Conservation (phyloP, 2,888 invertebrate genomes). For the Cremastinae sp. region DNA sequence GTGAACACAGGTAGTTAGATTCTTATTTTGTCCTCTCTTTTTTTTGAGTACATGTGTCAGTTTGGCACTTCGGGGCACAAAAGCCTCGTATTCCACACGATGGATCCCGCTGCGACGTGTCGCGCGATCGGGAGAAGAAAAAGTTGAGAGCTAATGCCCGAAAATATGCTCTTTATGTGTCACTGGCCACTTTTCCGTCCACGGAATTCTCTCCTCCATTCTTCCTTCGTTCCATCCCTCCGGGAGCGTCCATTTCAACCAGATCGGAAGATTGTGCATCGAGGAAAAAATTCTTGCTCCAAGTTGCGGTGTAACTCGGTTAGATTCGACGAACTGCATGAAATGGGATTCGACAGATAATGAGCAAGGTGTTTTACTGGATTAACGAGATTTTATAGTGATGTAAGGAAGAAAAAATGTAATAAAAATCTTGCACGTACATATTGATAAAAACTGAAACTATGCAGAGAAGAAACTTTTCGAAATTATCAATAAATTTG, state of each 20-base stretch:
- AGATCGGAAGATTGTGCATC: conserved; percentile 57
- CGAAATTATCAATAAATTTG: too few species aligned
- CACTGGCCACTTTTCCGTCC: conserved; percentile 75
- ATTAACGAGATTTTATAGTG: conserved; percentile 22
- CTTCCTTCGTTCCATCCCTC: conserved; percentile 1
- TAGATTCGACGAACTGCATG: conserved; percentile 31
- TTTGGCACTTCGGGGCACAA: conserved; percentile 32
- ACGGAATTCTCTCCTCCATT: conserved; percentile 18
- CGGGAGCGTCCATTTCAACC: not conserved
- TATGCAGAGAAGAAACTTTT: too few species aligned
- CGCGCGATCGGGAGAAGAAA: conserved; percentile 44
- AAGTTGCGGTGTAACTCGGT: conserved; percentile 28
- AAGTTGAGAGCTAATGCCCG: conserved; percentile 71
- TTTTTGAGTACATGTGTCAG: not conserved
- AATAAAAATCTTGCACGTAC: too few species aligned
- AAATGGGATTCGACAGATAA: not conserved
- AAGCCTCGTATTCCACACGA: conserved; percentile 37
- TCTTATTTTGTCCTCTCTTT: conserved; percentile 20
- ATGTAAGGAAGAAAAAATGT: not conserved
- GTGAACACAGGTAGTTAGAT: conserved; percentile 60
- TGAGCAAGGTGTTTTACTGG: conserved; percentile 27
- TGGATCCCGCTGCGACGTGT: conserved; percentile 50
- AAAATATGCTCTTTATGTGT: conserved; percentile 80
- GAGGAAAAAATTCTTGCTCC: conserved; percentile 8
- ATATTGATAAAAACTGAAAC: too few species aligned